Evolutionary conservation across 2,888 invertebrate genomes (phyloP), one percentile per base, ranked within the genome.

Genomic region (Nomada hirtipes): DNA sequence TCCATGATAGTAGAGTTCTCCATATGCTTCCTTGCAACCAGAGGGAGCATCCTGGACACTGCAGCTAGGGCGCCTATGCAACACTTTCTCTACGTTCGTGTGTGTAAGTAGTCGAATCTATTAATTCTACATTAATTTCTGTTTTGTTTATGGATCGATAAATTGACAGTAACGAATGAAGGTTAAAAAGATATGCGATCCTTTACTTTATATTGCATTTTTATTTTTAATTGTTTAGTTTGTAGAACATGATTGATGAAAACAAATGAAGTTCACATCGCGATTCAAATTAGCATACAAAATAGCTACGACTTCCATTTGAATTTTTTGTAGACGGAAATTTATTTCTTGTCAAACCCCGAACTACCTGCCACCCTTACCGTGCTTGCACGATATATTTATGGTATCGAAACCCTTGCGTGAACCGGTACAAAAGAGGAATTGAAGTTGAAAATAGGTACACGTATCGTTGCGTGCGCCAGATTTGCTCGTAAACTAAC

Each of bases 41-140:
- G 97, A 85, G 98, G 98, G 79, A 96, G 97, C 91, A 97, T 98
- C 89, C 95, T 98, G 89, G 96, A 97, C 91, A 96, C 96, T n/a
- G 95, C 95, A 59, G 96, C 96, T 15, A 95, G 98, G 77, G 95
- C 96, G 87, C 95, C 96, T 86, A 97, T 97, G 95, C 97, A 97
- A 94, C 96, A 97, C 93, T 95, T 97, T 89, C 96, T 98, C 89
- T 98, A 98, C 94, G 94, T 96, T 87, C 95, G 97, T 93, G 94
- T 97, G 88, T 95, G 97, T 97, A 94, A 95, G 95, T 92, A 83
- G 53, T 3, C 50, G 9, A 50, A 59, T 78, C 2, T 13, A 53
- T 55, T 44, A n/a, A 29, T 23, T 15, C n/a, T 15, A 36, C 18
- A 15, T 50, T 15, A 23, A 20, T 2, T 9, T n/a, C 10, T 4